These are phyloP conservation scores for Sus scrofa DNA, from an alignment of 2,113 vertebrate species.

Conservation along the genomic window T2T-Sscrofa CM000824.6:223678001-223678500, in stretches of 20 bases:
- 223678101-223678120: neutral
- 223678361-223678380: no score
- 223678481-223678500: neutral
- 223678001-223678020: neutral
- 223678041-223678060: neutral
- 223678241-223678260: neutral
- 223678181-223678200: neutral
- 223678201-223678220: neutral
- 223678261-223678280: neutral
- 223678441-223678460: fast-evolving
- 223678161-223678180: neutral
- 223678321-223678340: neutral
- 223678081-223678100: neutral
- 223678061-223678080: neutral
- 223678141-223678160: neutral
- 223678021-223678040: neutral
- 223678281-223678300: neutral
- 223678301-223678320: neutral
- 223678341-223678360: neutral
- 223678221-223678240: neutral
- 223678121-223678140: neutral
- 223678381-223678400: neutral
- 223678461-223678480: neutral
- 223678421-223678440: neutral
- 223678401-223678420: neutral